phyloP scores from a whole-genome alignment of 2,113 vertebrate genomes.

The Chaenogobius annularis region DNA sequence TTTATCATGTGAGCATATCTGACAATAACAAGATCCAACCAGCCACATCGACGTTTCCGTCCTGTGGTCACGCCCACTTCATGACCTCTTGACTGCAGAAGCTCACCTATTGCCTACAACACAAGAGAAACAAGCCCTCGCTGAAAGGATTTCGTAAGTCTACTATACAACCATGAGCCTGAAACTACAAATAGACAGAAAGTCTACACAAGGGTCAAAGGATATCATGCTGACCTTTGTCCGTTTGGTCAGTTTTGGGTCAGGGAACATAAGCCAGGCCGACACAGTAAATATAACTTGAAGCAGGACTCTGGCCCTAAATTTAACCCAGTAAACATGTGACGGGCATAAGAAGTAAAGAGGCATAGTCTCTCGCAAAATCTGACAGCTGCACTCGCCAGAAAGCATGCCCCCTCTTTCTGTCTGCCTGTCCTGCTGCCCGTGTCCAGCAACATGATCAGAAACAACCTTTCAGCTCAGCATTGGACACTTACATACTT shows the following conservation, averaged over 20 bases:
- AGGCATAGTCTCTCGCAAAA: constrained; percentile 58
- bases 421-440: constrained; percentile 7
- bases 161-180: no score
- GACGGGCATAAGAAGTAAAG: constrained; percentile 58
- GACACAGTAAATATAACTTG: constrained; percentile 62
- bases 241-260: constrained; percentile 33
- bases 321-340: constrained; percentile 71
- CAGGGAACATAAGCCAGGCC: constrained; percentile 57
- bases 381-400: constrained; percentile 65
- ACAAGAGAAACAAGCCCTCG: constrained; percentile 5
- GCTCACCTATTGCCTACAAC: constrained; percentile 85
- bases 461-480: constrained; percentile 20
- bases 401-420: constrained; percentile 6
- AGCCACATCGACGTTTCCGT: constrained; percentile 94
- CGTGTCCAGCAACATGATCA: constrained; percentile 37
- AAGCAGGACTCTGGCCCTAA: constrained; percentile 65
- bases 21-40: constrained; percentile 94
- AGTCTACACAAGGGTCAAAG: constrained; percentile 2
- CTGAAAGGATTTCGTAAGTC: neutral
- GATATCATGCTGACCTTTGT: constrained; percentile 46
- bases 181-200: constrained; percentile 10
- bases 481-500: constrained; percentile 29
- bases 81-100: constrained; percentile 92
- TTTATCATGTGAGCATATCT: constrained; percentile 98
- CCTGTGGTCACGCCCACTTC: constrained; percentile 97